Base-by-base conservation (phyloP, 2,113 vertebrate genomes). In the Tenebrosternarchus preto region DNA sequence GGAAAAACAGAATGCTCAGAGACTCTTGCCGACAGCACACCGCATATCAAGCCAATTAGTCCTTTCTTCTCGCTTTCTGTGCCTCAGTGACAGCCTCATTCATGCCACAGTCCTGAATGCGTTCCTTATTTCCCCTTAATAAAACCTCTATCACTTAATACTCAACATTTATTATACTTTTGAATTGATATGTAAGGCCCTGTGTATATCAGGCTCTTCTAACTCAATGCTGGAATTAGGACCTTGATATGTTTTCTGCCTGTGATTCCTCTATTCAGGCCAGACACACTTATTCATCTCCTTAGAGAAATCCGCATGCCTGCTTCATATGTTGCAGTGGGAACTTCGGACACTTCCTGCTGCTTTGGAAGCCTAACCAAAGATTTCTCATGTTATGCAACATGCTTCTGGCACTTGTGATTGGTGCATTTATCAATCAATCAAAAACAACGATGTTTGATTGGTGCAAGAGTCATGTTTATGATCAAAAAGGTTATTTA, bases 11-110 rank as follows among this genome's bases (percentile, higher is more conserved):
- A 50, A 50, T 15, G 43, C 11, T 1, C 31, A 70, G 90, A 89
- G 87, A 86, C 88, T 90, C 88, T 82, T 89, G 91, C 92, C 92
- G 90, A 90, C 87, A 88, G 89, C 90, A 90, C 90, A 90, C 89
- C 87, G 87, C 89, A 89, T 90, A 29, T 84, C 88, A 86, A 84
- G 78, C 89, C 90, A 92, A 93, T 93, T 89, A 92, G 89, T 84
- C 84, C n/a, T 31, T 22, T 22, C 33, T 20, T 12, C 63, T 22
- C 9, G 5, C 6, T 43, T 43, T 72, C 50, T 87, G 79, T 87
- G 84, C 15, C 43, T 50, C 79, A 76, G 89, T 88, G 89, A 91
- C 82, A 56, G 84, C 85, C 87, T 85, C 83, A 67, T 75, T 73
- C 77, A 76, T 82, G 70, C 74, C 11, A 27, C 60, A 33, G 53